These are phyloP conservation scores for Ammospiza nelsoni DNA, from an alignment of 2,113 vertebrate species.

Conservation along the genomic window DNA sequence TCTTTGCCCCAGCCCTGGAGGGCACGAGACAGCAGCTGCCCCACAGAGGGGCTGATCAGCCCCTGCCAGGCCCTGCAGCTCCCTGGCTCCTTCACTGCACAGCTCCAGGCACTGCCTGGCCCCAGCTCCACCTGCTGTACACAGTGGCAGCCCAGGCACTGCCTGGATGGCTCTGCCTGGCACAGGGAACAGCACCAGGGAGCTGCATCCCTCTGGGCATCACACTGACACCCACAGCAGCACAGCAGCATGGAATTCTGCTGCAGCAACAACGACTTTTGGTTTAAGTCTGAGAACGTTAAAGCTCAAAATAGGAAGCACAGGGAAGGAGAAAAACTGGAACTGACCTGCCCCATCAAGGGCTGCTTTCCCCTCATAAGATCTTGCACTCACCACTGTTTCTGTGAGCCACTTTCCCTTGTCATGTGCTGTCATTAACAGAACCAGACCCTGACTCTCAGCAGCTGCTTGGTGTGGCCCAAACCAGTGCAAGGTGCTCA, in stretches of 20 bases:
- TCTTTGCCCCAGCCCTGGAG: too few species aligned
- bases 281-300: background rate
- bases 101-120: too few species aligned
- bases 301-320: background rate
- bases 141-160: background rate
- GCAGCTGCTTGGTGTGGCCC: background rate
- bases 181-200: background rate
- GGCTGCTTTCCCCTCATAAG: rapidly evolving
- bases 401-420: background rate
- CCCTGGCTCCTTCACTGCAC: too few species aligned
- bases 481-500: background rate
- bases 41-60: too few species aligned
- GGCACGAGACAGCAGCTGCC: too few species aligned
- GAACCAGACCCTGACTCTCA: background rate
- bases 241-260: background rate
- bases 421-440: rapidly evolving
- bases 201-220: background rate
- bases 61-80: too few species aligned
- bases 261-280: background rate
- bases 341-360: background rate
- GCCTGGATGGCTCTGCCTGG: background rate
- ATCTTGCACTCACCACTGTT: background rate
- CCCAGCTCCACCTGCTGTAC: background rate
- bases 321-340: background rate
- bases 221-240: background rate